Percentiles rank a stretch among this genome's conserved stretches.
phyloP scores from a whole-genome alignment of 92 coral and sea anemone genomes.

The Heliopora coerulea region DNA sequence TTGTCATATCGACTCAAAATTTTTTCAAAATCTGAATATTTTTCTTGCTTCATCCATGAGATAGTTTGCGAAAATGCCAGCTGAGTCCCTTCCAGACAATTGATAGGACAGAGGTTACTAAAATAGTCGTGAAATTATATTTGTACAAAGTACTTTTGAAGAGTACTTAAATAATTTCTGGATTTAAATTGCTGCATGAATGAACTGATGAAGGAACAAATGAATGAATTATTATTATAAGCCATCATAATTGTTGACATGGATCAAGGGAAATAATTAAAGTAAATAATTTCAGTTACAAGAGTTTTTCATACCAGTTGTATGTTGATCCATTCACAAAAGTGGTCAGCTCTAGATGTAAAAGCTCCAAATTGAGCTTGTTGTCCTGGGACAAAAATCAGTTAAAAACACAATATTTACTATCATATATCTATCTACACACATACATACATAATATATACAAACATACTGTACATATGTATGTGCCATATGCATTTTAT shows the following conservation, averaged over 20 bases:
- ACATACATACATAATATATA: no score
- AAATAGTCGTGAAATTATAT: neutral
- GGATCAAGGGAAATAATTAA: no score
- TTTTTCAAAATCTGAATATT: slow-evolving; percentile 70
- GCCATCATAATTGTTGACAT: no score
- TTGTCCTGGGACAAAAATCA: slow-evolving; percentile 50
- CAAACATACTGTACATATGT: no score
- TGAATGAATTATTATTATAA: no score
- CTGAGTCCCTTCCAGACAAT: slow-evolving; percentile 89
- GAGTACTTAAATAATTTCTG: no score
- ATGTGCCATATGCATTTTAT: no score
- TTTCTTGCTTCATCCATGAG: slow-evolving; percentile 89
- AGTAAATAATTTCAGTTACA: no score
- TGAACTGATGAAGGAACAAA: no score
- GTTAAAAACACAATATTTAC: neutral
- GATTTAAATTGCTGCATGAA: no score
- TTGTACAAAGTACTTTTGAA: no score
- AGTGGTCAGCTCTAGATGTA: slow-evolving; percentile 62
- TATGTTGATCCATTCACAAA: slow-evolving; percentile 70
- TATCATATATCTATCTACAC: no score
- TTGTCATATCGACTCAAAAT: slow-evolving; percentile 70
- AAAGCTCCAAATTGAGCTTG: slow-evolving; percentile 61
- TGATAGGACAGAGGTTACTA: slow-evolving; percentile 71
- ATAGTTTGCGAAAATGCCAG: slow-evolving; percentile 74
- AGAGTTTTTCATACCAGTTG: slow-evolving; percentile 56